Conservation (phyloP, 2,113 vertebrate genomes). For the Syrrhaptes paradoxus region DNA sequence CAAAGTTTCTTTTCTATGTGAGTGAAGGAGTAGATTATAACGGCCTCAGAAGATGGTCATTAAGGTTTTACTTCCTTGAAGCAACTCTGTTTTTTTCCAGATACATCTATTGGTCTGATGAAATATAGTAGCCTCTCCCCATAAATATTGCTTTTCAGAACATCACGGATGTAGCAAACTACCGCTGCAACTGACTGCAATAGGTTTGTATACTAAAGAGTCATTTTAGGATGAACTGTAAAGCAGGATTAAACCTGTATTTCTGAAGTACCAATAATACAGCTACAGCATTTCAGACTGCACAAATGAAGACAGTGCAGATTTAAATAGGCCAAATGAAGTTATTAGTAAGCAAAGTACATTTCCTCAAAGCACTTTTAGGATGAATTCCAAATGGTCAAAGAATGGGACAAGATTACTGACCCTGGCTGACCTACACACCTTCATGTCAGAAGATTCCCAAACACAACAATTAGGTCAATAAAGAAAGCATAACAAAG, state of each 20-base stretch:
- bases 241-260: background rate
- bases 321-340: background rate
- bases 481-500: background rate
- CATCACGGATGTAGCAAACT: background rate
- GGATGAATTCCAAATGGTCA: background rate
- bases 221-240: background rate
- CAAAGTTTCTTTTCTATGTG: background rate
- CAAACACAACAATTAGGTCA: background rate
- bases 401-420: background rate
- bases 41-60: background rate
- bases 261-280: background rate
- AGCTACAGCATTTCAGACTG: background rate
- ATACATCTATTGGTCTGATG: background rate
- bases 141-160: background rate
- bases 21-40: background rate
- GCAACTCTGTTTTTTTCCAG: background rate
- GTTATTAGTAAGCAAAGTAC: background rate
- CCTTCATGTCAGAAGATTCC: background rate
- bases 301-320: background rate
- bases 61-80: background rate
- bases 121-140: background rate
- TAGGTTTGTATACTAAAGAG: background rate
- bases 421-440: background rate
- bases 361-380: background rate
- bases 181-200: background rate